phyloP scores from a whole-genome alignment of 2,113 vertebrate genomes.

The Mugil cephalus region DNA sequence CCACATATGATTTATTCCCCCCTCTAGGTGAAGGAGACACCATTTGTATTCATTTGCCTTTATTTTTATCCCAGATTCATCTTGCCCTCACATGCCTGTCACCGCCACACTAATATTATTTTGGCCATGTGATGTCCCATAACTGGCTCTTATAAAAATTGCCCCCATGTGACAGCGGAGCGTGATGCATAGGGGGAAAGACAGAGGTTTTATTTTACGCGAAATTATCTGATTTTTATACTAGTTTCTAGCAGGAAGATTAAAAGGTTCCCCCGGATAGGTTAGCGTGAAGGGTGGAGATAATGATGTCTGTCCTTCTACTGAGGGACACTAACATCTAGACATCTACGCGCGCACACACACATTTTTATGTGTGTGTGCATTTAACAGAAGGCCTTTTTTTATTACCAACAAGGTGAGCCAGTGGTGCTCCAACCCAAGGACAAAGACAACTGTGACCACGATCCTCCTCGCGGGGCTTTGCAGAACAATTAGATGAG shows the following conservation, averaged over 20 bases:
- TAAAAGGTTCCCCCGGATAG: constrained; percentile 78
- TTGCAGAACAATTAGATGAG: constrained; percentile 78
- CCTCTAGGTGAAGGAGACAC: constrained; percentile 86
- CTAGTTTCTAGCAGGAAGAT: constrained; percentile 66
- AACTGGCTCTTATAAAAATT: constrained; percentile 84
- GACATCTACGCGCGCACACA: neutral
- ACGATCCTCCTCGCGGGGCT: constrained; percentile 67
- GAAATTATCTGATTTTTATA: constrained; percentile 54
- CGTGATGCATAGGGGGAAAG: constrained; percentile 40
- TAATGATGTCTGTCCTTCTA: constrained; percentile 84
- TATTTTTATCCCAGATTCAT: constrained; percentile 82
- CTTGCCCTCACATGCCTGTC: constrained; percentile 78
- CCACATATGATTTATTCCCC: constrained; percentile 87
- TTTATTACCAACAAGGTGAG: constrained; percentile 75
- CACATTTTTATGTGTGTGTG: constrained; percentile 17
- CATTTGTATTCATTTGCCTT: constrained; percentile 92
- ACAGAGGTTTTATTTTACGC: constrained; percentile 14
- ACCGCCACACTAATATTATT: constrained; percentile 77
- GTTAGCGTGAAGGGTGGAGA: constrained; percentile 77
- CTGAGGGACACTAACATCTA: constrained; percentile 52
- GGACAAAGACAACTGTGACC: constrained; percentile 79
- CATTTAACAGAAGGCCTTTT: constrained; percentile 64
- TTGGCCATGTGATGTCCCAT: constrained; percentile 76
- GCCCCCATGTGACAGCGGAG: constrained; percentile 73
- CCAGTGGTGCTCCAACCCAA: constrained; percentile 79